Evolutionary conservation across 2,797 vertebrate genomes (phyloP).

Genomic region (Adrianichthys oophorus): DNA sequence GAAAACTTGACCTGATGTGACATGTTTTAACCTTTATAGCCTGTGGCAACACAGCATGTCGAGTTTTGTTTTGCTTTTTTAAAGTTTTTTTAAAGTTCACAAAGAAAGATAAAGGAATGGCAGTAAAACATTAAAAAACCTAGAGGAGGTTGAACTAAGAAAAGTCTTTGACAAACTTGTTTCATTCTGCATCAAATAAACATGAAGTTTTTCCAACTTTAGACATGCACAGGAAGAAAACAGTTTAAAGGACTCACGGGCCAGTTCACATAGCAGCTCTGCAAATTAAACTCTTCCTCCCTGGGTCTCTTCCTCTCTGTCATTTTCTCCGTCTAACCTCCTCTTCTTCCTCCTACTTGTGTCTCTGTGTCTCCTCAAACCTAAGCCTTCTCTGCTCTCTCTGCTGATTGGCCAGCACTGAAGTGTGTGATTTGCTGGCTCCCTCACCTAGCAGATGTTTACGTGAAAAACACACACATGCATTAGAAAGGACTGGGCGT

Average conservation of each 20-base stretch:
- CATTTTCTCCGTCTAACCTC: conserved; percentile 50
- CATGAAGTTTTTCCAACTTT: background rate
- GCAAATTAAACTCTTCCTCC: conserved; percentile 51
- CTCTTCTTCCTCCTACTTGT: conserved; percentile 37
- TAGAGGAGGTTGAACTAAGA: too few relatives aligned
- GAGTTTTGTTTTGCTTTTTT: too few relatives aligned
- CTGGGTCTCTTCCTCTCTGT: conserved; percentile 66
- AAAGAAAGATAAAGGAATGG: too few relatives aligned
- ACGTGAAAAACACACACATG: conserved; percentile 34
- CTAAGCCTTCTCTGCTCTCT: conserved; percentile 37
- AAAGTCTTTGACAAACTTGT: background rate
- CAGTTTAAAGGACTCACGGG: conserved; percentile 59
- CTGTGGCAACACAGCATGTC: too few relatives aligned
- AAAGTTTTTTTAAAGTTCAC: too few relatives aligned
- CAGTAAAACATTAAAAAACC: too few relatives aligned
- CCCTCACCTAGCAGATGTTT: conserved; percentile 68
- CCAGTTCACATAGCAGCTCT: conserved; percentile 46
- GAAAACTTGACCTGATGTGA: too few relatives aligned
- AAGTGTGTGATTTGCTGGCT: conserved; percentile 67
- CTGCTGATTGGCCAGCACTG: conserved; percentile 60
- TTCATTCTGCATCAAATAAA: conserved; percentile 15
- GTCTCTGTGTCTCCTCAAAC: conserved; percentile 38
- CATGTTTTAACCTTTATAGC: too few relatives aligned
- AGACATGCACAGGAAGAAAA: conserved; percentile 10
- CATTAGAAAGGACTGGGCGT: conserved; percentile 12